Evolutionary conservation across 2,888 invertebrate species (phyloP).

Genomic region (Xanthorhoe designata): DNA sequence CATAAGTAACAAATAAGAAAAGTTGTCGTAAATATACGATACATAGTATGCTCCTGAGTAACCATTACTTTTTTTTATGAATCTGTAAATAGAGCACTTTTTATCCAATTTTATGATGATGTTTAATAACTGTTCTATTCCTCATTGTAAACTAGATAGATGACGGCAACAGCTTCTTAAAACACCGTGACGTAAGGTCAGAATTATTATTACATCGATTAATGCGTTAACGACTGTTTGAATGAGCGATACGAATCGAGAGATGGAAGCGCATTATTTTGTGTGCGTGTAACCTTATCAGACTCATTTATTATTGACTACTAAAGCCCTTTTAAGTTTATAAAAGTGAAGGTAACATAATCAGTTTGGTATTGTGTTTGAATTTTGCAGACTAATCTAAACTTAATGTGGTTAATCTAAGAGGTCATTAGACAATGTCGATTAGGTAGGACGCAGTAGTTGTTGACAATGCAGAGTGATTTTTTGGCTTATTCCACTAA

Average conservation of each 20-base stretch:
- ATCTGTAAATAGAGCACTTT: too few relatives aligned
- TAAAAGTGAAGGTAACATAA: background rate
- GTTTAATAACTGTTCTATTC: background rate
- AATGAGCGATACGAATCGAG: conserved; percentile 73
- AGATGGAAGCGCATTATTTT: conserved; percentile 55
- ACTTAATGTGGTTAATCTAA: too few relatives aligned
- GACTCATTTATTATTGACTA: background rate
- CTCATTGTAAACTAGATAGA: background rate
- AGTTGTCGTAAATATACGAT: too few relatives aligned
- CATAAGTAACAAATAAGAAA: too few relatives aligned
- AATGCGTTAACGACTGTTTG: conserved; percentile 70
- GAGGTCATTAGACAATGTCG: too few relatives aligned
- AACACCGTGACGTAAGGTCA: conserved; percentile 64
- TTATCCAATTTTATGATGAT: too few relatives aligned
- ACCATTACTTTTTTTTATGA: too few relatives aligned
- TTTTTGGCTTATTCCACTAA: too few relatives aligned
- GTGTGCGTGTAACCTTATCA: conserved; percentile 49
- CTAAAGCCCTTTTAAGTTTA: background rate
- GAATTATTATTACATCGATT: conserved; percentile 74
- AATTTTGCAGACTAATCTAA: too few relatives aligned
- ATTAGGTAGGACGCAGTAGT: too few relatives aligned
- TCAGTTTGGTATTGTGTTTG: background rate
- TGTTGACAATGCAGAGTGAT: too few relatives aligned
- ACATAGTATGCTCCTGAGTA: too few relatives aligned
- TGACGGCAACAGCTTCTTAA: background rate